Evolutionary conservation across 1,140 invertebrate species (phyloP), one percentile per base, ranked within the genome.

Genomic region (Parapsyche elsis): DNA sequence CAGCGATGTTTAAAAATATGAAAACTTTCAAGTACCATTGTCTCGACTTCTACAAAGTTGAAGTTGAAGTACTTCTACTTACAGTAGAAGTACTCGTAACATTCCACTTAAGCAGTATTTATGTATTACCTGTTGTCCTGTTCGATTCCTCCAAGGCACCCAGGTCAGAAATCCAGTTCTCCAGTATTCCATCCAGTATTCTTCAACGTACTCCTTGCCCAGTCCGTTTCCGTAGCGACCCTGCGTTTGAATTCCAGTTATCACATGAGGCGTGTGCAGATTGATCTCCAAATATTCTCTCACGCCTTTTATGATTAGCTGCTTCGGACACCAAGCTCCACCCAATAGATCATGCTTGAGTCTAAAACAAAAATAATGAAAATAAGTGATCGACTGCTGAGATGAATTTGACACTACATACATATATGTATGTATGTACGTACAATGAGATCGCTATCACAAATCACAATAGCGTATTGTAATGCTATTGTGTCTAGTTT

Each of bases 241-340:
- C 86, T 96, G 95, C 9, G 93, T 94, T 85, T 94, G 93, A 53
- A 96, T 91, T 45, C 90, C 91, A 9, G 92, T 94, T 81, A 96
- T 90, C 71, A 94, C 89, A 84, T 92, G 91, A 26, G 92, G 87
- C 23, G 86, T 86, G 0, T 87, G 87, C 16, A 96, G 88, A 85
- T 82, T 59, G 64, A 96, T 92, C 88, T 96, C 91, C 23, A 96
- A 85, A 87, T 92, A 96, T 85, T 96, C 94, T 23, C 91, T 89
- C 14, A 91, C 88, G 23, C 91, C 91, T 75, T 89, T 87, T 82
- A 91, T 91, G 80, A 96, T 93, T 84, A 92, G 92, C 73, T 89
- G 88, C 84, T 91, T 91, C 0, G 95, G 95, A 88, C 95, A 96
- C 95, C 95, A 96, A 0, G 94, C 95, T 16, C 95, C 95, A 9